Percentiles rank a stretch among this genome's conserved stretches.
Evolutionary conservation across 2,888 invertebrate genomes (phyloP).

Genomic region (Venusia cambrica): DNA sequence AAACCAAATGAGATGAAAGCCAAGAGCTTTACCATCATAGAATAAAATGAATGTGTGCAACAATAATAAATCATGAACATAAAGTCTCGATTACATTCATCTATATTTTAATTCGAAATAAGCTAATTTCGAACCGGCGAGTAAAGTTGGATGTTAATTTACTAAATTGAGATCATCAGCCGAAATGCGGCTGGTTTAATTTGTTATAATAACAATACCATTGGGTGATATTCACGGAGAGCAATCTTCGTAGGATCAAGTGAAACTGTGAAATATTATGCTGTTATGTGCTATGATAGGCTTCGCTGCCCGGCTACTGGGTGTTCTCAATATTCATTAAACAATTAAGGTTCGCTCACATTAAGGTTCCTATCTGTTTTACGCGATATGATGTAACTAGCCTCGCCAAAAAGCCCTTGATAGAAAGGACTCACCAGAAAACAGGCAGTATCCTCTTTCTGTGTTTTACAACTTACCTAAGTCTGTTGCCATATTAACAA

Average conservation of each 20-base stretch:
- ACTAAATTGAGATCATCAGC: constrained; percentile 31
- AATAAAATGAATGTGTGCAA: no score
- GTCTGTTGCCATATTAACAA: no score
- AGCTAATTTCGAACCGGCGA: constrained; percentile 25
- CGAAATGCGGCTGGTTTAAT: constrained; percentile 26
- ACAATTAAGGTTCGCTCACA: no score
- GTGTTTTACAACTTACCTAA: no score
- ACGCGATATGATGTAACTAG: no score
- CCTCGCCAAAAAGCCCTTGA: no score
- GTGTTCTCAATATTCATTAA: background rate
- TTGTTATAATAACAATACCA: constrained; percentile 32
- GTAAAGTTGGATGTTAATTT: constrained; percentile 33
- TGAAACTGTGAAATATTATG: constrained; percentile 38
- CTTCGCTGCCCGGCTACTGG: background rate
- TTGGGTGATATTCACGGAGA: constrained; percentile 21
- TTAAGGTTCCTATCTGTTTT: no score
- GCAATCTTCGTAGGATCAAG: constrained; percentile 20
- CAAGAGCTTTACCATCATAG: no score
- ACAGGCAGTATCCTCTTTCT: no score
- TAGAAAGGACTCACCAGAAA: no score
- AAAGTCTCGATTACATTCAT: constrained; percentile 12
- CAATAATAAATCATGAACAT: constrained; percentile 2
- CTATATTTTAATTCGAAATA: constrained; percentile 23
- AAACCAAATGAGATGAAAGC: no score
- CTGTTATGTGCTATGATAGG: constrained; percentile 29